A percentile compares a stretch with the other conserved stretches of the same genome.
Conservation (phyloP, 2,113 vertebrate genomes). For the Apaloderma vittatum region DNA sequence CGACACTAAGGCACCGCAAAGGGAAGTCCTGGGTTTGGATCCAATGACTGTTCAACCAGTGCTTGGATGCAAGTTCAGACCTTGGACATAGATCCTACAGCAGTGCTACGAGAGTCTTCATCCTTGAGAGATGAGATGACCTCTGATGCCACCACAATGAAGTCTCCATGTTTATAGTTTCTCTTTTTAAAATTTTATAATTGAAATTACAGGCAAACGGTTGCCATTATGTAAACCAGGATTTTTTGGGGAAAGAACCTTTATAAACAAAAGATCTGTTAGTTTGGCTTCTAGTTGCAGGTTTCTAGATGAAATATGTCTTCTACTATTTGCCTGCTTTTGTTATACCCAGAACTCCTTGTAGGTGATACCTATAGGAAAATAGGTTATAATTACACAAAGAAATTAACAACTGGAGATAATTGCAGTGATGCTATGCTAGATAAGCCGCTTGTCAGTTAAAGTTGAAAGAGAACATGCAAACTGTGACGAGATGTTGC, state of each 20-base stretch:
- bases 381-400: not conserved
- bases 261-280: not conserved
- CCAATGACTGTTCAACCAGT: not conserved
- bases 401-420: not conserved
- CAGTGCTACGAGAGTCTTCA: not conserved
- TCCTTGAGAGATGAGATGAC: not conserved
- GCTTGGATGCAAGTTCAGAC: not conserved
- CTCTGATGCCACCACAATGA: not conserved
- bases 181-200: not conserved
- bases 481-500: not conserved
- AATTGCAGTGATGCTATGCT: not conserved
- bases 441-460: not conserved
- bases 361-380: not conserved
- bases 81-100: not conserved
- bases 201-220: not conserved
- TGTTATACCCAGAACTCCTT: not conserved
- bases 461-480: not conserved
- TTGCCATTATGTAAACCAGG: not conserved
- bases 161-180: not conserved
- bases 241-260: rapidly evolving
- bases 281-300: not conserved
- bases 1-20: not conserved
- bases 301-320: not conserved
- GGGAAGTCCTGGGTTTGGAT: not conserved
- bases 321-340: not conserved